These are phyloP conservation scores for Antidorcas marsupialis DNA, from an alignment of 2,113 vertebrate genomes.

Conservation along the genomic window DNA sequence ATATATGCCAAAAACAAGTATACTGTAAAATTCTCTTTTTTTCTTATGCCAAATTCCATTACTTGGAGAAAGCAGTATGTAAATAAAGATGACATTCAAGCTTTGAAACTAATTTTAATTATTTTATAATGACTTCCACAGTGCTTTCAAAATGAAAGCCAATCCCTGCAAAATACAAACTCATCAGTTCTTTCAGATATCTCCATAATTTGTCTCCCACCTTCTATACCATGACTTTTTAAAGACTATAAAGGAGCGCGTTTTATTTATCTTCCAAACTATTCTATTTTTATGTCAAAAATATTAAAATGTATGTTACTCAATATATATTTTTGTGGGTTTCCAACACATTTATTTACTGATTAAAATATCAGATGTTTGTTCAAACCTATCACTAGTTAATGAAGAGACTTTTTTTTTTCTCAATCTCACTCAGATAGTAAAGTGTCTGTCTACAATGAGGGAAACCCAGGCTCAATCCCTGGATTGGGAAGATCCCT, in stretches of 20 bases:
- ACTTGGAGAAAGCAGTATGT: not conserved
- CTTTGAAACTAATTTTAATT: not conserved
- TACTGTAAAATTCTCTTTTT: not conserved
- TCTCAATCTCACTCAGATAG: fast-evolving
- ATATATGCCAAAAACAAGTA: not conserved
- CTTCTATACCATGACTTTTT: not conserved
- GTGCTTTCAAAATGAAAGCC: slow-evolving; percentile 19
- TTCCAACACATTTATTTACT: not conserved
- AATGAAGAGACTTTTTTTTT: not conserved
- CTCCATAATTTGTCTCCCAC: not conserved
- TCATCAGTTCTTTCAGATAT: not conserved
- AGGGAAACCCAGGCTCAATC: fast-evolving
- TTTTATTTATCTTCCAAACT: not conserved
- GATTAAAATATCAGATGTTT: not conserved
- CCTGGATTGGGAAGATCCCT: too few species aligned
- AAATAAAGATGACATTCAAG: not conserved
- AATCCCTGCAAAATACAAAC: not conserved
- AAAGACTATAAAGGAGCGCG: not conserved
- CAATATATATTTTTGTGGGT: not conserved
- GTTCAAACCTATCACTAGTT: not conserved
- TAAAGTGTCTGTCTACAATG: too few species aligned
- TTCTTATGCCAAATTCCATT: not conserved
- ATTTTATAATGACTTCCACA: not conserved
- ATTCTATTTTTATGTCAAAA: not conserved
- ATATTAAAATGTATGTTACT: not conserved